Base-by-base conservation (phyloP, 2,888 invertebrate genomes). In the Synergus laeviventris region DNA sequence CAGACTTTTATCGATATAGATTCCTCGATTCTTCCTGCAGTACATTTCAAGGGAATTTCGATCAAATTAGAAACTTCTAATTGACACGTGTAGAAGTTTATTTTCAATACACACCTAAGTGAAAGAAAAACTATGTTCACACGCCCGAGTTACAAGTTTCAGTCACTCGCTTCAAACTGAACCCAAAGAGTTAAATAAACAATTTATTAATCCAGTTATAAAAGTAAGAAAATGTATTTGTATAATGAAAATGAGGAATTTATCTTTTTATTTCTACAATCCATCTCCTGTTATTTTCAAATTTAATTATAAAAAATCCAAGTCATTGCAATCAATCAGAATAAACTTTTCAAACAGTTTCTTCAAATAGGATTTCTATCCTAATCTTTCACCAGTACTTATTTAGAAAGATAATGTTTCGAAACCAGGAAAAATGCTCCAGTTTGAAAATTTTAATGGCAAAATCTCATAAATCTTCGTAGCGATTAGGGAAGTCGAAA, bases 11-110 rank as follows among this genome's bases (percentile, higher is more conserved):
- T 70, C 70, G 70, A 54, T 70, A 70, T 36, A 49, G 49, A 70
- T 70, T 14, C 31, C 70, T 18, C 24, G n/a, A 36, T 42, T 31
- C 45, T 31, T 45, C 5, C 70, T 31, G 31, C n/a, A 18, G 31
- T 31, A 45, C 49, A 70, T 70, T 70, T 49, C 42, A 21, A 31
- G n/a, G 11, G 49, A 49, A 70, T 70, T 49, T 49, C 70, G 36
- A 70, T 70, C 49, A 70, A 70, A 70, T 70, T 70, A 49, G 31
- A 70, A 70, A 70, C 36, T 70, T 70, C 70, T 70, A 70, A 70
- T 70, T 70, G 49, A 36, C 70, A 70, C 70, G 70, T 70, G 70
- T 70, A 31, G 49, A 70, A 70, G 70, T 49, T 70, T 70, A 70
- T 70, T 36, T 70, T 70, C 49, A 70, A 70, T 49, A 49, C 7